Conservation (phyloP, 2,113 vertebrate species). For the Dolichotis patagonum region DNA sequence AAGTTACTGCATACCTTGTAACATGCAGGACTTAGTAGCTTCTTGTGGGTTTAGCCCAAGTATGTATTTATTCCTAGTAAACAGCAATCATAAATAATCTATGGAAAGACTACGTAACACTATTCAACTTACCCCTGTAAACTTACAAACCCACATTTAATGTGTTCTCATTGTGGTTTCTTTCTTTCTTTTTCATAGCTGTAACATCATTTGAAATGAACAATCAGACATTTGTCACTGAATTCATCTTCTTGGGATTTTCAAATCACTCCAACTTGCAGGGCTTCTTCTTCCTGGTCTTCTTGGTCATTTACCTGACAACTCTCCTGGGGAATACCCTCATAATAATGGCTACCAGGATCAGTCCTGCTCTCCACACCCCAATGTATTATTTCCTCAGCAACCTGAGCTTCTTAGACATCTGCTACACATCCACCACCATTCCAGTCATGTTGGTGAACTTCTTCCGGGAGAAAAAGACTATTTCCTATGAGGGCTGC, state of each 20-base stretch:
- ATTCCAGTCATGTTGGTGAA: constrained; percentile 39
- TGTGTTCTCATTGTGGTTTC: not conserved
- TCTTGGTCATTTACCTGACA: constrained; percentile 54
- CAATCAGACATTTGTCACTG: constrained; percentile 46
- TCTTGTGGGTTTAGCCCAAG: not conserved
- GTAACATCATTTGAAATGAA: not conserved
- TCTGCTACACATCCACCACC: constrained; percentile 59
- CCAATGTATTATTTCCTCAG: constrained; percentile 73
- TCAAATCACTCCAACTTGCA: constrained; percentile 59
- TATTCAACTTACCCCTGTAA: not conserved
- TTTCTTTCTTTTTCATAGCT: constrained; percentile 20
- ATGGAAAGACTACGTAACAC: not conserved
- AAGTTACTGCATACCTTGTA: not conserved
- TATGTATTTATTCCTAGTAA: not conserved
- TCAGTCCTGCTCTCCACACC: constrained; percentile 49
- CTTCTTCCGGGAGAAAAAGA: constrained; percentile 66
- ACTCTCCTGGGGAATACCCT: constrained; percentile 21
- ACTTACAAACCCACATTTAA: not conserved
- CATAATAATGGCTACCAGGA: not conserved
- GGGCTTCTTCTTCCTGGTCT: constrained; percentile 59
- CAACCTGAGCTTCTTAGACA: constrained; percentile 69
- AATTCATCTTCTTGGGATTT: constrained; percentile 75
- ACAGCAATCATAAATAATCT: not conserved
- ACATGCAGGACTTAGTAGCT: not conserved
- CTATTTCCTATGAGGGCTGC: constrained; percentile 37